These are phyloP conservation scores for Pentalonia nigronervosa DNA, from an alignment of 1,140 invertebrate species.

Conservation along the genomic window DNA sequence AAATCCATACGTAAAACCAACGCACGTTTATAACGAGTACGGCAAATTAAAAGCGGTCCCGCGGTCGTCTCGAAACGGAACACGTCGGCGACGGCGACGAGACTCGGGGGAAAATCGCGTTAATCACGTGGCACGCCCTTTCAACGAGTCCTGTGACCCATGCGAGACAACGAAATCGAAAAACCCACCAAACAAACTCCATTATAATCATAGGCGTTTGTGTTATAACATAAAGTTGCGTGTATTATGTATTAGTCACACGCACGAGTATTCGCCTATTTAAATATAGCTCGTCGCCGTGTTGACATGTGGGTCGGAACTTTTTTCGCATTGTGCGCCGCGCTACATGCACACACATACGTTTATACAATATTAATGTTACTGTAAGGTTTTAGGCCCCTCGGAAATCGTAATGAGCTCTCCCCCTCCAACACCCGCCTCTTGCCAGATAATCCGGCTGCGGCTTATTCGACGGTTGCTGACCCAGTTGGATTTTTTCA, in stretches of 20 bases:
- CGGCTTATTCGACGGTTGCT: slow-evolving; percentile 13
- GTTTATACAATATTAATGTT: neutral
- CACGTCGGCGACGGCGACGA: neutral
- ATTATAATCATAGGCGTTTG: neutral
- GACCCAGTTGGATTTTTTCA: slow-evolving; percentile 40
- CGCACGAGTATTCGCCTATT: neutral
- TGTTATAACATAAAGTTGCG: neutral
- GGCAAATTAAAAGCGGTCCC: neutral
- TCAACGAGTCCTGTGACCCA: neutral
- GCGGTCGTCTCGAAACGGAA: neutral
- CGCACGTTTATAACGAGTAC: neutral
- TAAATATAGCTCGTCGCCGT: neutral
- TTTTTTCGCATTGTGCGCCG: neutral
- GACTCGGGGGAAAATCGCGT: neutral
- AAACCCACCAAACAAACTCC: neutral
- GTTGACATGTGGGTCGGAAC: neutral
- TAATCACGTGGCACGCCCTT: neutral
- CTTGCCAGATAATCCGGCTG: neutral
- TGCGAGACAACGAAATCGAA: neutral
- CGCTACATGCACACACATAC: neutral
- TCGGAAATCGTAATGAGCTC: neutral
- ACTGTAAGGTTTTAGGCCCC: neutral
- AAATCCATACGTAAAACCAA: neutral
- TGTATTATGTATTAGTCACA: neutral
- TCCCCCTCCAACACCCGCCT: neutral